These are phyloP conservation scores for Yasuhikotakia modesta DNA, from an alignment of 2,797 vertebrate species.

Conservation along the genomic window DNA sequence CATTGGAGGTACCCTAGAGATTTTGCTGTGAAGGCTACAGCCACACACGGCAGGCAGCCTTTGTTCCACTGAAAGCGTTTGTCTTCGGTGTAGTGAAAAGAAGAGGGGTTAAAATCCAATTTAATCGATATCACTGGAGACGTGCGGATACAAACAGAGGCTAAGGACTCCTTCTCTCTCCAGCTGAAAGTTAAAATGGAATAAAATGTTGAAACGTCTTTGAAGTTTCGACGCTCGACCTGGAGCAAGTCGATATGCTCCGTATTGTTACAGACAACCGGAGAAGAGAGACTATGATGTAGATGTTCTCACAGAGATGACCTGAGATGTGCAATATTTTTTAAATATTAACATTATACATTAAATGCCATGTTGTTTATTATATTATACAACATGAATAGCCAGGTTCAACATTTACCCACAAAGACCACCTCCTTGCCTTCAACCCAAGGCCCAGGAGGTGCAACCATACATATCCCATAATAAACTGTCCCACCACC, in stretches of 20 bases:
- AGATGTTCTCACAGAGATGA: constrained; percentile 4
- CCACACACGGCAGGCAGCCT: constrained; percentile 63
- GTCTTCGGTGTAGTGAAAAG: constrained; percentile 67
- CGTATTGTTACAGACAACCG: constrained; percentile 62
- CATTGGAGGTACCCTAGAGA: constrained; percentile 51
- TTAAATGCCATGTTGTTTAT: not conserved
- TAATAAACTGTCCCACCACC: constrained; percentile 44
- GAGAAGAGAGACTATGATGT: constrained; percentile 57
- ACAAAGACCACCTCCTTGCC: not conserved
- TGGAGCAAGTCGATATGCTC: constrained; percentile 75
- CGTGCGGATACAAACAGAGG: constrained; percentile 62
- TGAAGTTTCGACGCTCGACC: constrained; percentile 74
- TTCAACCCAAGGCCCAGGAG: not conserved
- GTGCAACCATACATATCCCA: constrained; percentile 6
- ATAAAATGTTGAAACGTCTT: constrained; percentile 70
- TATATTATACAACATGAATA: not conserved
- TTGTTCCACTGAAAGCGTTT: constrained; percentile 76
- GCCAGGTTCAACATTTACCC: not conserved
- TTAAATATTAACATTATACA: not conserved
- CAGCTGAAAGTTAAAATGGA: constrained; percentile 78
- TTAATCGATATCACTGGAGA: constrained; percentile 77
- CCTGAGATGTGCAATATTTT: not conserved
- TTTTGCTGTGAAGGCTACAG: constrained; percentile 38
- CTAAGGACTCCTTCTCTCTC: constrained; percentile 72
- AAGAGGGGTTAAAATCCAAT: constrained; percentile 77